These are phyloP conservation scores for Bubo blakistoni DNA, from an alignment of 2,113 vertebrate genomes.

Conservation along the genomic window DNA sequence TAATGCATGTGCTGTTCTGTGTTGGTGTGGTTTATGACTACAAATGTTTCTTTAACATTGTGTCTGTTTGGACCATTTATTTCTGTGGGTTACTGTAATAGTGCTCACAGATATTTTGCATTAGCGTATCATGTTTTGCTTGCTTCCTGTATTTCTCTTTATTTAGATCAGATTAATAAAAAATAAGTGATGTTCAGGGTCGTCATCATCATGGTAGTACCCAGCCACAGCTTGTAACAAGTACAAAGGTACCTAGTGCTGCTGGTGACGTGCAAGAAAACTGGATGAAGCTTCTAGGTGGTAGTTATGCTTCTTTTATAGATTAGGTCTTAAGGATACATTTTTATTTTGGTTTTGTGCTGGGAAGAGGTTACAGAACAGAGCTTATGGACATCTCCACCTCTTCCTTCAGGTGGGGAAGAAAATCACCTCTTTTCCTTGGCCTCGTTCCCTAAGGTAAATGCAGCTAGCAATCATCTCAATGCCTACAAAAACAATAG, in stretches of 20 bases:
- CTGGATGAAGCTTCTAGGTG: not conserved
- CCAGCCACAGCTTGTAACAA: fast-evolving
- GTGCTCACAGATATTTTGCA: not conserved
- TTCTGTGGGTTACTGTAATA: not conserved
- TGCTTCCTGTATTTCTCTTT: not conserved
- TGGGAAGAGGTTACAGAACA: not conserved
- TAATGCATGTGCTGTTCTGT: not conserved
- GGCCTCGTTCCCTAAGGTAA: not conserved
- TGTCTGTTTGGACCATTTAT: not conserved
- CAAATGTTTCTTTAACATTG: not conserved
- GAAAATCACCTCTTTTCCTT: fast-evolving
- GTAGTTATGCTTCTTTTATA: not conserved
- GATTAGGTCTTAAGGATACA: too few relatives aligned
- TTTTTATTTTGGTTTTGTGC: not conserved
- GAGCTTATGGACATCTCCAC: not conserved
- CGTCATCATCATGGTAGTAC: not conserved
- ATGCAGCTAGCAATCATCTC: not conserved
- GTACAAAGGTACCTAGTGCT: not conserved
- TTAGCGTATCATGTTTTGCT: not conserved
- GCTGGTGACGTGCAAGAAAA: too few relatives aligned
- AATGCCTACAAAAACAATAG: not conserved
- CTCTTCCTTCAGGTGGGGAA: not conserved
- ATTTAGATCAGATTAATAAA: not conserved
- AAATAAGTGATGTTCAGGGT: not conserved
- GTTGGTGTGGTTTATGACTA: too few relatives aligned